These are phyloP conservation scores for Cyclophora punctaria DNA, from an alignment of 2,888 invertebrate genomes.

Conservation along the genomic window DNA sequence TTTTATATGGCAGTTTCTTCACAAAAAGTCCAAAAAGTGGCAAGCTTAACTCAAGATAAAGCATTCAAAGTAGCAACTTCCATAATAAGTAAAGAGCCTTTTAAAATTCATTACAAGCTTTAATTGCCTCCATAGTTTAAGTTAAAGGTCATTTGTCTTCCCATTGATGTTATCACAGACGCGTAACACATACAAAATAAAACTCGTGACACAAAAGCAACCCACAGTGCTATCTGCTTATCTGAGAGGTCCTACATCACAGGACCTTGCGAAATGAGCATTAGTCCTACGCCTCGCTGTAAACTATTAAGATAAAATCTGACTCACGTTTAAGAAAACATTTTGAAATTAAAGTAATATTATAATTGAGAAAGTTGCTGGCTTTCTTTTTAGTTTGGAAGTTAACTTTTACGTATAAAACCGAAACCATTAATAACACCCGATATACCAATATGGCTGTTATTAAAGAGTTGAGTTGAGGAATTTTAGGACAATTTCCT, in stretches of 20 bases:
- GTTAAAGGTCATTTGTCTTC: conserved; percentile 14
- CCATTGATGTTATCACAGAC: conserved; percentile 16
- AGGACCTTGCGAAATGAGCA: conserved; percentile 33
- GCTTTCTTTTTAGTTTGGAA: too few relatives aligned
- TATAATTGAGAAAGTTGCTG: background rate
- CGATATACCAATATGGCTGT: too few relatives aligned
- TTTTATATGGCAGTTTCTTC: background rate
- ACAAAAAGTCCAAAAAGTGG: background rate
- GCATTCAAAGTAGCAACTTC: too few relatives aligned
- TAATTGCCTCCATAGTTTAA: conserved; percentile 14
- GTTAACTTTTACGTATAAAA: too few relatives aligned
- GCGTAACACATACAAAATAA: conserved; percentile 23
- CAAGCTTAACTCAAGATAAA: too few relatives aligned
- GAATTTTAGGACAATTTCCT: too few relatives aligned
- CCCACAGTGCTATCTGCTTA: conserved; percentile 16
- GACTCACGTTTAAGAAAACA: conserved; percentile 49
- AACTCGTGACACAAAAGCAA: conserved; percentile 22
- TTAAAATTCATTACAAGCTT: conserved; percentile 4
- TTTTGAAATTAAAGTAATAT: conserved; percentile 26
- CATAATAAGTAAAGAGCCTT: background rate
- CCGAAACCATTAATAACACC: too few relatives aligned
- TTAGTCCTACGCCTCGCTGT: conserved; percentile 38
- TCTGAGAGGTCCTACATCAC: conserved; percentile 26
- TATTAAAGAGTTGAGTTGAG: too few relatives aligned
- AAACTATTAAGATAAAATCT: conserved; percentile 55